Conservation (phyloP, 37 sponge, comb jelly and placozoan genomes). For the Hormiphora californensis region DNA sequence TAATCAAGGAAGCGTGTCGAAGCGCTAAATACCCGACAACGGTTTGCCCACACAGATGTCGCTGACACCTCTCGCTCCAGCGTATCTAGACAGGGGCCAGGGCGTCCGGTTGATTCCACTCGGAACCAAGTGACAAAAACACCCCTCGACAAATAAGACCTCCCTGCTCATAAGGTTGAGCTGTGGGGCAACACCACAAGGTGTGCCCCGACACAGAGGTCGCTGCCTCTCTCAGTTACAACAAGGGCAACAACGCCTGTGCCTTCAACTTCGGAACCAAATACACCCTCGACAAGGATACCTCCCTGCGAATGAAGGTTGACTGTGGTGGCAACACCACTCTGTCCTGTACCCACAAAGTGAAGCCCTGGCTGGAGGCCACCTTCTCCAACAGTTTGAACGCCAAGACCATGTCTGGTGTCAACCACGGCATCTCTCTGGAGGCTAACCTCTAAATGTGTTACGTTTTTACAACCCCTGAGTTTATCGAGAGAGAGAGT, state of each 20-base stretch:
- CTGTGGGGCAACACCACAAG: too few relatives aligned
- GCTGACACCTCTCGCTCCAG: too few relatives aligned
- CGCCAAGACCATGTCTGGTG: conserved; percentile 25
- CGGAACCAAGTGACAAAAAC: conserved; percentile 15
- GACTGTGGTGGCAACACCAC: conserved; percentile 23
- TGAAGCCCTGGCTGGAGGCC: conserved; percentile 47
- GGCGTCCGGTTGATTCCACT: conserved; percentile 11
- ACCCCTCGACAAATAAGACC: background rate
- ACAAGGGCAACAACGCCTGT: conserved; percentile 16
- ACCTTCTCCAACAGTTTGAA: conserved; percentile 49
- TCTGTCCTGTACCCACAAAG: conserved; percentile 14
- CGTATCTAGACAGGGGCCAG: too few relatives aligned
- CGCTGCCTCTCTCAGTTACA: conserved; percentile 20
- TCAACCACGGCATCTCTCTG: conserved; percentile 14
- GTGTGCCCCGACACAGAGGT: conserved; percentile 23
- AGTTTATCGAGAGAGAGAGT: too few relatives aligned
- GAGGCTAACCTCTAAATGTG: conserved; percentile 43
- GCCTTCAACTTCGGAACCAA: conserved; percentile 49
- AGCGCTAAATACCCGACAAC: too few relatives aligned
- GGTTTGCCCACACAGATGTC: too few relatives aligned
- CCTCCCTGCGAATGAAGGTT: conserved; percentile 19
- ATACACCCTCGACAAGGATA: conserved; percentile 22
- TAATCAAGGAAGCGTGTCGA: too few relatives aligned
- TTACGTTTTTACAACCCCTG: background rate
- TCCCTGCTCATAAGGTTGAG: too few relatives aligned